These are phyloP conservation scores for Hippoglossus hippoglossus DNA, from an alignment of 2,797 vertebrate genomes.

Conservation along the genomic window DNA sequence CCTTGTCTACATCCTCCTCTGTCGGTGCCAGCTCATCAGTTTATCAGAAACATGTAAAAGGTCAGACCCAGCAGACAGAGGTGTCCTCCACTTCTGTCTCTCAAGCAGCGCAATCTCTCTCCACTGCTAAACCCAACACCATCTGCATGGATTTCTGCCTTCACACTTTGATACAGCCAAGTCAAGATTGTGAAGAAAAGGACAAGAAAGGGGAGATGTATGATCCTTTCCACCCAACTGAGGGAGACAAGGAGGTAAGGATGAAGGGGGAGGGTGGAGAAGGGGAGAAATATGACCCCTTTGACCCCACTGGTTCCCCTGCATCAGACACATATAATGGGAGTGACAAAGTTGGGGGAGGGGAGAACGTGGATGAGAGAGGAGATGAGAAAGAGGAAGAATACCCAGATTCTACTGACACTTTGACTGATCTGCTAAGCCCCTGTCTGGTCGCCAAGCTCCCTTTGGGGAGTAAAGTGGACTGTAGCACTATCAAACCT, in stretches of 20 bases:
- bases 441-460: conserved; percentile 46
- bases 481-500: conserved; percentile 50
- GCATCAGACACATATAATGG: conserved; percentile 72
- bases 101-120: conserved; percentile 40
- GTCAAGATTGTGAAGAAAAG: conserved; percentile 55
- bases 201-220: conserved; percentile 85
- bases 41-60: conserved; percentile 69
- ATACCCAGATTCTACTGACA: conserved; percentile 81
- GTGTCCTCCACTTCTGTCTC: conserved; percentile 80
- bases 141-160: conserved; percentile 43
- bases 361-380: conserved; percentile 38
- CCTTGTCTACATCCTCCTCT: conserved; percentile 76
- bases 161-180: conserved; percentile 50
- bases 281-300: conserved; percentile 94
- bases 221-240: conserved; percentile 91
- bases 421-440: conserved; percentile 45
- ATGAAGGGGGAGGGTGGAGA: conserved; percentile 78
- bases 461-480: conserved; percentile 64
- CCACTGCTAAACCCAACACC: conserved; percentile 28
- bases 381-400: conserved; percentile 63
- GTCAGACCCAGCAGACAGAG: conserved; percentile 46
- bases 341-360: conserved; percentile 20
- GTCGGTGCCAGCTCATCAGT: conserved; percentile 53
- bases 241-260: conserved; percentile 75
- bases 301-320: conserved; percentile 94